Base-by-base conservation (phyloP, 1,140 invertebrate species). In the Bicyclus anynana region DNA sequence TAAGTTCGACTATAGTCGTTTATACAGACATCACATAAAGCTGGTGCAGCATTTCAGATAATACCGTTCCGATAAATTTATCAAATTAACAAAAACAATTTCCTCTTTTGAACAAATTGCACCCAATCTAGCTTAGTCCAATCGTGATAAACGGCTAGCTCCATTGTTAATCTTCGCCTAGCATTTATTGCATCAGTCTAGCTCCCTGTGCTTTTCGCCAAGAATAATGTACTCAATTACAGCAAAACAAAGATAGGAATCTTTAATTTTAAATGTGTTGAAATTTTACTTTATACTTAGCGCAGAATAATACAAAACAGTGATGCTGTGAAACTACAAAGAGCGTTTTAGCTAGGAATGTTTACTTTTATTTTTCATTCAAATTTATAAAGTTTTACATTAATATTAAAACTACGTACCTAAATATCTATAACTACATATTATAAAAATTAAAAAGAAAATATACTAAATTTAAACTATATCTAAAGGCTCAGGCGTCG, bases 141-240 rank as follows among this genome's bases (percentile, higher is more conserved):
- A 46, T 52, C 37, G 38, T 46, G 49, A 58, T 46, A 58, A 52
- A 52, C 49, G 49, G 27, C 33, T 21, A 51, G 56, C 49, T 51
- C n/a, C 27, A 46, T 47, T 58, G 56, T 58, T 58, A 58, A 58
- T 58, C 56, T 52, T 29, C 54, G 50, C 42, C 57, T 48, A 59
- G 42, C 57, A 46, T 59, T 59, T 59, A 59, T 59, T 53, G 50
- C 57, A 59, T 59, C 20, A 58, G 29, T 33, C 29, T 33, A 58
- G 49, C 56, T 44, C 46, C 46, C 40, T 46, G 49, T 58, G 38
- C 29, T 17, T 47, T 53, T 48, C 33, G 47, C 38, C 4, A 53
- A 59, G 57, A 59, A 38, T 48, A 59, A 59, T 59, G 57, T 47
- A 53, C 50, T 53, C 57, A 59, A 59, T 59, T 59, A 48, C 49